A percentile compares a stretch with the other conserved stretches of the same genome.
Evolutionary conservation across 2,797 vertebrate species (phyloP).

Genomic region (Arctocebus calabarensis): DNA sequence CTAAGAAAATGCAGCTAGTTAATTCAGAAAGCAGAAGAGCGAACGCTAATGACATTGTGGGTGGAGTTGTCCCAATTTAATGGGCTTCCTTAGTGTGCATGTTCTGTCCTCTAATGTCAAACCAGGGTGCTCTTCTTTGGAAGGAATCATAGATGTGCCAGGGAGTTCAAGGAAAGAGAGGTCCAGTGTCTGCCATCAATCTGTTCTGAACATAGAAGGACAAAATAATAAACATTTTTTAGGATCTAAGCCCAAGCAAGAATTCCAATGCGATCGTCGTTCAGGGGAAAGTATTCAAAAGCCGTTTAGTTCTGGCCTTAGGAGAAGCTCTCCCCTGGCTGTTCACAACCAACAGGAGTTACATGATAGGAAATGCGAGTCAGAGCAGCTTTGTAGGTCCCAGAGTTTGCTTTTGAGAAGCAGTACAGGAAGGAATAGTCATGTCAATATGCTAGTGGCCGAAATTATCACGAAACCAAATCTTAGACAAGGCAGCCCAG

Average conservation of each 20-base stretch:
- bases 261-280: constrained; percentile 63
- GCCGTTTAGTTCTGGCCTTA: constrained; percentile 59
- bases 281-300: constrained; percentile 37
- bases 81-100: constrained; percentile 77
- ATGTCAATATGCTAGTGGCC: constrained; percentile 89
- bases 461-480: constrained; percentile 89
- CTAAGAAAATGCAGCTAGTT: constrained; percentile 76
- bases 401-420: constrained; percentile 86
- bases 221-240: not conserved
- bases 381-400: constrained; percentile 79
- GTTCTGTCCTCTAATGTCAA: constrained; percentile 75
- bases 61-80: constrained; percentile 90
- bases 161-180: constrained; percentile 22
- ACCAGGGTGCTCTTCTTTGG: constrained; percentile 92
- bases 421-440: constrained; percentile 86
- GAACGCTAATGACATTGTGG: constrained; percentile 70
- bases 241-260: constrained; percentile 28
- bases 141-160: constrained; percentile 89
- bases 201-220: constrained; percentile 17
- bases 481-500: constrained; percentile 76
- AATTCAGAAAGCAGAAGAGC: constrained; percentile 66
- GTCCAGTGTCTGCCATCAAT: constrained; percentile 25
- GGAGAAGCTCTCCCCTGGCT: constrained; percentile 60
- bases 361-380: not conserved
- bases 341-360: constrained; percentile 67